Evolutionary conservation across 2,888 invertebrate genomes (phyloP), one percentile per base, ranked within the genome.

Genomic region (Nephrotoma flavescens): DNA sequence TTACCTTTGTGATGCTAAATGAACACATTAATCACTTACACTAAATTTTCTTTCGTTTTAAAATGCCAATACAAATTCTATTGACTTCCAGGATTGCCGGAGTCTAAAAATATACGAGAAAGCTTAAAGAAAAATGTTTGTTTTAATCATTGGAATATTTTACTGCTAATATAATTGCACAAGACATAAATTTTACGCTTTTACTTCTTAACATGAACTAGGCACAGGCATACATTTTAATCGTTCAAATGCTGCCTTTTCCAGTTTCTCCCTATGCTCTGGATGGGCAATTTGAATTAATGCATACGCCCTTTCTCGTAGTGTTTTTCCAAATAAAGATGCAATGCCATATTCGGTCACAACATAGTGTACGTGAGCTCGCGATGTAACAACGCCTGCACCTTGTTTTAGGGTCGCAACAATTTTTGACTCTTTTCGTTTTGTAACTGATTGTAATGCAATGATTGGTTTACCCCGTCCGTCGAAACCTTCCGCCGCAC

Each of bases 281-380:
- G 98, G 98, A 91, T 98, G 98, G 0, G 98, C 95, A 52, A 98
- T 95, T 88, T 95, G 93, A 90, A 98, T 98, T 4, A 98, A 93
- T 87, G 95, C 97, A 91, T 97, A 94, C 3, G 98, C 98, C 86
- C 98, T 93, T 91, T 98, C 98, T 1, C 98, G 93, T 86, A 98
- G 93, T 15, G 95, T 95, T 92, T 97, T 97, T 83, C 98, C 98
- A 91, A 98, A 98, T 86, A 98, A 92, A 87, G 95, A 93, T 0
- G 98, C 98, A 88, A 98, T 96, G n/a, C 98, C 98, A 88, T 96
- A 94, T 90, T 98, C 98, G 0, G 98, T 98, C 0, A 98, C 98
- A 3, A 98, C 94, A 91, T 98, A 98, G 91, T 98, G 97, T 0
- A 96, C 96, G 91, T 98, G 98, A 0, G 97, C 97, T 88, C 98